phyloP scores from a whole-genome alignment of 2,113 vertebrate genomes.

The Lichenostomus cassidix region DNA sequence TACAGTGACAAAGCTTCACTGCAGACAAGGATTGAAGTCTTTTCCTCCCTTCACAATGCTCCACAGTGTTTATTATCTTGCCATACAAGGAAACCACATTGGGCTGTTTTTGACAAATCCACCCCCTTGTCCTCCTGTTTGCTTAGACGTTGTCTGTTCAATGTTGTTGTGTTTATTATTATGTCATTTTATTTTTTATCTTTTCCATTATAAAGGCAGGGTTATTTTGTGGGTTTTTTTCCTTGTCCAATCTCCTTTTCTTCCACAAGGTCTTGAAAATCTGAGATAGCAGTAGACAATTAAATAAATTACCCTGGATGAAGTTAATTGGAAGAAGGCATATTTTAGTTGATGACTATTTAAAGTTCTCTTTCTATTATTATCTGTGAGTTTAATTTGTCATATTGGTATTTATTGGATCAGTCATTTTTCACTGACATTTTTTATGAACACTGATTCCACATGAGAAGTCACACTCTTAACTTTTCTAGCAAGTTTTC shows the following conservation, averaged over 20 bases:
- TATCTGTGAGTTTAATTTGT: not conserved
- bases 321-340: not conserved
- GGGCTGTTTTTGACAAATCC: not conserved
- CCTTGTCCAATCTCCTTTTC: not conserved
- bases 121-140: not conserved
- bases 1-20: not conserved
- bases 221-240: not conserved
- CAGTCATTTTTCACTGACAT: not conserved
- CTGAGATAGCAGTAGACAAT: not conserved
- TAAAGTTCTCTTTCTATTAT: not conserved
- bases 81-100: not conserved
- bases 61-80: not conserved
- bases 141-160: not conserved
- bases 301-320: not conserved
- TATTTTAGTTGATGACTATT: not conserved
- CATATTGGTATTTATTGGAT: not conserved
- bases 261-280: not conserved
- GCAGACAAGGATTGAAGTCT: not conserved
- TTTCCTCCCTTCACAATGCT: not conserved
- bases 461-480: not conserved
- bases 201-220: not conserved
- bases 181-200: too few species aligned
- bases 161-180: not conserved
- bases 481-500: not conserved
- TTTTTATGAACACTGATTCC: not conserved